Base-by-base conservation (phyloP, 2,888 invertebrate genomes). In the Cosmopolites sordidus region DNA sequence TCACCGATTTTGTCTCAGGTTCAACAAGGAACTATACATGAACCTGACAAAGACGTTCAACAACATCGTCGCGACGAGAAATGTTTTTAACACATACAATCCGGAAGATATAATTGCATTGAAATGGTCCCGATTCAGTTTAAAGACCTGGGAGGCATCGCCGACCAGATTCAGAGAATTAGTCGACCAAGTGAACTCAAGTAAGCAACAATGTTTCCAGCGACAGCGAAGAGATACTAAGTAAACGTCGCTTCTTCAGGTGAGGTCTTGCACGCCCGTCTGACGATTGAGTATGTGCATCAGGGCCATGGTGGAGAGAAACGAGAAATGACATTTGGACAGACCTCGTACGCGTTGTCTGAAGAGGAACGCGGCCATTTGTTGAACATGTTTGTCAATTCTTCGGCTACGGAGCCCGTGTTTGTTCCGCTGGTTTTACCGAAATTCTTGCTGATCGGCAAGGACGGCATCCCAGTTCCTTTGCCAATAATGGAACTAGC, bases 371-470 rank as follows among this genome's bases (percentile, higher is more conserved):
- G 53, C 22, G 18, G 46, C 12, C 18, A 17, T n/a, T 15, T 57
- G 8, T 39, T 57, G 5, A 16, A 42, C 3, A 51, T 56, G 48
- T 16, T 55, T 1, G 8, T 37, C 9, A 50, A 47, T 17, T 16
- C 16, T 11, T 40, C 47, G 11, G 16, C 37, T 3, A 9, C 15
- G 16, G 40, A 40, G 9, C 40, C 22, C 5, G 15, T 50, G 5
- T 48, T 48, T 49, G 5, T 57, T 14, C 53, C 53, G 8, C 8
- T 50, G 41, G 17, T 51, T 2, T 50, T 54, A 15, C 57, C 57
- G 6, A 57, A 57, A 43, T 57, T 57, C 18, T 16, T 56, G 12
- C 15, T 39, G 29, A 56, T 57, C n/a, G 50, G 42, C n/a, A 50
- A 57, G 16, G 50, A 53, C 11, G 53, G 43, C 2, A 42, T 16